Evolutionary conservation across 2,888 invertebrate genomes (phyloP), one percentile per base, ranked within the genome.

Genomic region (Aromia moschata): DNA sequence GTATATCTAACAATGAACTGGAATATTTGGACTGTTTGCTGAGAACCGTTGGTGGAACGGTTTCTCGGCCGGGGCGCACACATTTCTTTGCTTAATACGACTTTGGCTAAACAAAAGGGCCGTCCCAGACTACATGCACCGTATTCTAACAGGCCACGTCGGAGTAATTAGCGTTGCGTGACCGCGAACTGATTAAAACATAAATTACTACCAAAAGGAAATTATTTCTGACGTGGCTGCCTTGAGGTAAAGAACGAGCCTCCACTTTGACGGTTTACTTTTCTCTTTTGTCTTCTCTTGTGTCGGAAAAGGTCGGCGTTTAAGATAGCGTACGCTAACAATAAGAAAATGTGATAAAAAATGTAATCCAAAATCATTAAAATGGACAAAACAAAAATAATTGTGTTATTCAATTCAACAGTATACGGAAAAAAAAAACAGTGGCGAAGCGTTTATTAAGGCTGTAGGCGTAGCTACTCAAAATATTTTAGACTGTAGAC

Each of bases 91-190:
- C 41, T 52, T 52, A 52, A 52, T 52, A 41, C 41, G 52, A 41
- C 40, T 31, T 52, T 37, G 52, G 52, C 52, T 52, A 52, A 60
- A 63, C 59, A 62, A 62, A 58, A 58, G 58, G 56, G 44, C 53
- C 56, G 53, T 56, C 49, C 49, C 49, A 54, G 62, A 52, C 56
- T 46, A 56, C 58, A 62, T 62, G 58, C 69, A 68, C 70, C 64
- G 70, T 71, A 71, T 68, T 70, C 73, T 72, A 71, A 75, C 73
- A 71, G 70, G 72, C 74, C 76, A 76, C 76, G 74, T 75, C 73
- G 73, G 74, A 72, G 77, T 79, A 80, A 80, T 80, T 79, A 79
- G 73, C 70, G 74, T 80, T 76, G 79, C 80, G 80, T 80, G 80
- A 77, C 78, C 74, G 69, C 70, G 68, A 69, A 77, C 75, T 79